Evolutionary conservation across 2,888 invertebrate species (phyloP), one percentile per base, ranked within the genome.

Genomic region (Biston betularia): DNA sequence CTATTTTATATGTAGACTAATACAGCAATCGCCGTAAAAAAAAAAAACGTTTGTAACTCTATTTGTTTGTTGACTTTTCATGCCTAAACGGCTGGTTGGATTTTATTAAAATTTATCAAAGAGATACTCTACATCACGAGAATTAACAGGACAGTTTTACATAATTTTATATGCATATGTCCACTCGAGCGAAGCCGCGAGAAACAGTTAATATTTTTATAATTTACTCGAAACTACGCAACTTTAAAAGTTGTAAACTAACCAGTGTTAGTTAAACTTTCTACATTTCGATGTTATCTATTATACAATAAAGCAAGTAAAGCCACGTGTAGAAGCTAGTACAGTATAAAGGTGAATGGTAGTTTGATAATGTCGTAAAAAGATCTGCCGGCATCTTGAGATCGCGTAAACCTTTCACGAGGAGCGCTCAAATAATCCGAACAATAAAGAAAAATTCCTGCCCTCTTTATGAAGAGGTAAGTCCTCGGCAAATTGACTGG

Each of bases 391-490:
- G 89, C 90, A 89, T 92, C 90, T 92, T 85, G 89, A 86, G 86
- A 88, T 88, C 89, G 86, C 91, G 90, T 90, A 90, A 92, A 92
- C 89, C 91, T 88, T 86, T 88, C 87, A 86, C 81, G 83, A 84
- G 89, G 85, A 83, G 87, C 82, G 88, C 88, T 87, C 90, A 87
- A 89, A 90, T 92, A 92, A 93, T 92, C 93, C 90, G 81, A 86
- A 93, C 93, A 90, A 92, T 93, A 93, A 93, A 93, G 93, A 93
- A 93, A 93, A 92, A 93, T 92, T 92, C 91, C 89, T 85, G 85
- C 91, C 90, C 92, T 88, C 90, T 90, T 92, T 92, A 93, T 93
- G 92, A 93, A 93, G 93, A 93, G 93, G 93, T 93, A 93, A 93
- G 93, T 91, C 92, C 87, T 93, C 84, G 88, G 92, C 91, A 93